Percentiles rank a stretch among this genome's conserved stretches.
Evolutionary conservation across 2,113 vertebrate genomes (phyloP).

Genomic region (Dryoscopus gambensis): DNA sequence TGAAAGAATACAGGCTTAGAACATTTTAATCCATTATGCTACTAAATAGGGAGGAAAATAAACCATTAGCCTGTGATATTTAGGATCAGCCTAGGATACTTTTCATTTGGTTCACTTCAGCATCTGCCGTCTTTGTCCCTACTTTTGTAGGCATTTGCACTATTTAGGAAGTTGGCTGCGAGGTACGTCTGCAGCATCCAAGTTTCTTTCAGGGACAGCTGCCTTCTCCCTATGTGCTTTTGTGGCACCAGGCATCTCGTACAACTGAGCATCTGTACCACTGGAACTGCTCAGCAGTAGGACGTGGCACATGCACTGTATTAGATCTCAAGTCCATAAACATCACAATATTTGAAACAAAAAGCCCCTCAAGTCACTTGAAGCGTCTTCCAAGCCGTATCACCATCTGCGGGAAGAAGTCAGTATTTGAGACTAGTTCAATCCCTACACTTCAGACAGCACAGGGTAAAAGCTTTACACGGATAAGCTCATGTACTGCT

Average conservation of each 20-base stretch:
- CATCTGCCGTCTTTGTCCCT: background rate
- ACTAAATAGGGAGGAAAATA: background rate
- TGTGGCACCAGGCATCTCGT: background rate
- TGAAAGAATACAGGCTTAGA: background rate
- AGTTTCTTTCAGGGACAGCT: slow-evolving; percentile 42
- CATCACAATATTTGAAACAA: background rate
- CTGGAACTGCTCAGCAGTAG: background rate
- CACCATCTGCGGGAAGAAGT: slow-evolving; percentile 30
- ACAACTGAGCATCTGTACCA: background rate
- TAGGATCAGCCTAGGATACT: background rate
- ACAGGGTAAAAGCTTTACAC: background rate
- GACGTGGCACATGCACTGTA: background rate
- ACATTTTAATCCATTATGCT: background rate
- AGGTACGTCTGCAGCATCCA: background rate
- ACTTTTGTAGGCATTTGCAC: slow-evolving; percentile 23
- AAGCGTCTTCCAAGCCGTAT: background rate
- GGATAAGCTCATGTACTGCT: background rate
- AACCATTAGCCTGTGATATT: background rate
- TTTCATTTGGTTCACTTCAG: background rate
- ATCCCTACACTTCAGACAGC: background rate
- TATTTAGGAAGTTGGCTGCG: slow-evolving; percentile 21
- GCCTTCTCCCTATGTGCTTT: slow-evolving; percentile 37
- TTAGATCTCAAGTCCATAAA: background rate
- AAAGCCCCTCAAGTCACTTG: background rate
- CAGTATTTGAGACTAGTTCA: background rate